These are phyloP conservation scores for Brachystomella parvula DNA, from an alignment of 1,140 invertebrate genomes.

Conservation along the genomic window DNA sequence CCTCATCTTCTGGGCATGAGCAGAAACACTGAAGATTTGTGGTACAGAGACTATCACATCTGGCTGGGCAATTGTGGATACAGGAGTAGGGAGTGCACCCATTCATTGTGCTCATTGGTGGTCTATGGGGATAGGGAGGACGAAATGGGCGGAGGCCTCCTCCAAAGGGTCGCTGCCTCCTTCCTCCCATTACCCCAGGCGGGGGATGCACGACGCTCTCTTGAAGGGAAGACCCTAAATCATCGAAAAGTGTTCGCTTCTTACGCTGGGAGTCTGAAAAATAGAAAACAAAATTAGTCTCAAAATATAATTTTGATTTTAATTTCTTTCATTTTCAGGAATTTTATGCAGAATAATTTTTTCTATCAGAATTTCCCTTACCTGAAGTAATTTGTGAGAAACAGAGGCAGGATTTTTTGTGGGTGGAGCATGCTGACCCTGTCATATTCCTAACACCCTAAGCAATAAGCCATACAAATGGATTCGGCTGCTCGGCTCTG, in stretches of 20 bases:
- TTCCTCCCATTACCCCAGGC: not conserved
- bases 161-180: slow-evolving; percentile 1
- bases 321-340: too few relatives aligned
- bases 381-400: not conserved
- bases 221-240: not conserved
- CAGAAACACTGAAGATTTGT: slow-evolving; percentile 14
- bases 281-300: too few relatives aligned
- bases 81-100: slow-evolving; percentile 3
- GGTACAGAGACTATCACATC: slow-evolving; percentile 18
- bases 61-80: slow-evolving; percentile 6
- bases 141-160: not conserved
- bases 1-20: slow-evolving; percentile 19
- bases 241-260: not conserved
- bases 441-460: not conserved
- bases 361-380: not conserved
- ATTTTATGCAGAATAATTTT: not conserved
- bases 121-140: not conserved
- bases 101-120: too few relatives aligned
- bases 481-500: not conserved
- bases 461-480: not conserved
- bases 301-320: too few relatives aligned
- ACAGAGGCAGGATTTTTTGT: slow-evolving; percentile 2
- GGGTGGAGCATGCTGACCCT: not conserved
- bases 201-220: not conserved
- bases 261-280: not conserved